Evolutionary conservation across 2,113 vertebrate species (phyloP).

Genomic region (Gopherus evgoodei): DNA sequence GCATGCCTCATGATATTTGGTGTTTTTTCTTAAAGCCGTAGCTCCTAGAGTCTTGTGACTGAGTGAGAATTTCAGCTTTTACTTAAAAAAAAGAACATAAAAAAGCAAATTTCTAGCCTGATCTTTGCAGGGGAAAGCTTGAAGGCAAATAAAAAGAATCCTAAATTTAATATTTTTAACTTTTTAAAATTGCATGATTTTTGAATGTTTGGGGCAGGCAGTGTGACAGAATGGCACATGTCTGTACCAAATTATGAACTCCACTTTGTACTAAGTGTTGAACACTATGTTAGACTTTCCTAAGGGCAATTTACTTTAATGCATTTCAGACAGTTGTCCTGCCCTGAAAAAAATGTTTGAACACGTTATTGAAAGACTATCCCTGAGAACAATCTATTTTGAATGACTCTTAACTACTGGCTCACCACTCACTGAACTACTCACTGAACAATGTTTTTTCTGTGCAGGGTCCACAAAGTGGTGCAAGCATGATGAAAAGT

Average conservation of each 20-base stretch:
- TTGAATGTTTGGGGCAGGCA: too few species aligned
- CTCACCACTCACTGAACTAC: not conserved
- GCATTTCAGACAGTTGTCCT: not conserved
- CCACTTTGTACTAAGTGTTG: not conserved
- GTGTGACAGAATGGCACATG: not conserved
- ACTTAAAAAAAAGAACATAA: slow-evolving; percentile 4
- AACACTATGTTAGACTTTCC: not conserved
- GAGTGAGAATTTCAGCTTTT: not conserved
- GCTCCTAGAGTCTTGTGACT: not conserved
- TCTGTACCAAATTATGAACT: not conserved
- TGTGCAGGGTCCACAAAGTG: not conserved
- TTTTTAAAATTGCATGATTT: too few species aligned
- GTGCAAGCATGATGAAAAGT: not conserved
- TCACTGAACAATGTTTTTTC: not conserved
- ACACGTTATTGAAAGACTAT: not conserved
- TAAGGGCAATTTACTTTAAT: too few species aligned
- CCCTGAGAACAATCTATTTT: not conserved
- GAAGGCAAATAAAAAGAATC: not conserved
- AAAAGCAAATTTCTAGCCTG: not conserved
- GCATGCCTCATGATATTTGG: not conserved
- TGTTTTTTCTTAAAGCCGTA: not conserved
- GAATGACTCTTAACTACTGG: not conserved
- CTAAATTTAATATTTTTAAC: not conserved
- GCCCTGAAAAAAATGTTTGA: not conserved
- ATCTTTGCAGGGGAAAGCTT: not conserved